Percentiles rank a stretch among this genome's conserved stretches.
phyloP scores from a whole-genome alignment of 2,888 invertebrate species.

The Epistrophe grossulariae region DNA sequence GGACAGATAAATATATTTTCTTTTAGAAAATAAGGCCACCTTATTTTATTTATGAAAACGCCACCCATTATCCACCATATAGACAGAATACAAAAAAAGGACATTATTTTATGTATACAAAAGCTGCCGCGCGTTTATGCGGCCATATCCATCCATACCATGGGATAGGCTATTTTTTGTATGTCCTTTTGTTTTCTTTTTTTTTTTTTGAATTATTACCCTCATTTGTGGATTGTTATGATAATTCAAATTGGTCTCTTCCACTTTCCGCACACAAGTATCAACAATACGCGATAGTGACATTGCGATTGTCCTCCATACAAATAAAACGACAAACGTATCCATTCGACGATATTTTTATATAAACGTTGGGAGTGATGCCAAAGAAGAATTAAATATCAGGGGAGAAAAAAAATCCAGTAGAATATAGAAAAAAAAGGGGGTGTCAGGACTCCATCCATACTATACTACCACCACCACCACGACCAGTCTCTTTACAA shows the following conservation, averaged over 20 bases:
- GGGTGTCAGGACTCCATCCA: conserved; percentile 50
- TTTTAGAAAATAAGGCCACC: neutral
- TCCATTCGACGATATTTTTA: conserved; percentile 25
- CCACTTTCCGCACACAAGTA: conserved; percentile 75
- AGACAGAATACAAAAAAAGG: conserved; percentile 6
- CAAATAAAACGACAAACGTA: conserved; percentile 30
- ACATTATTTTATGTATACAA: conserved; percentile 45
- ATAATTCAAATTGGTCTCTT: conserved; percentile 78
- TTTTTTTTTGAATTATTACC: conserved; percentile 70
- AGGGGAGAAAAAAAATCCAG: conserved; percentile 27
- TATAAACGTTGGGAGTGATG: conserved; percentile 68
- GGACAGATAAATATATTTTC: neutral
- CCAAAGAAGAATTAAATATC: conserved; percentile 41
- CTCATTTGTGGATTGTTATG: conserved; percentile 77
- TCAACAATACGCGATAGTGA: conserved; percentile 72
- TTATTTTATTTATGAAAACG: conserved; percentile 3
- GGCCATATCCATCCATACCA: conserved; percentile 1
- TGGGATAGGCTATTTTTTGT: conserved; percentile 24
- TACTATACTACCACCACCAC: neutral
- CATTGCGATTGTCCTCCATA: conserved; percentile 70
- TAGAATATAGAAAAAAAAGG: conserved; percentile 39
- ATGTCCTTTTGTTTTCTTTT: conserved; percentile 12
- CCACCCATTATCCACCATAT: neutral
- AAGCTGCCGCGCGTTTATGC: conserved; percentile 33
- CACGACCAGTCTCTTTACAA: conserved; percentile 52